Base-by-base conservation (phyloP, 1,140 invertebrate genomes). In the Apis laboriosa region DNA sequence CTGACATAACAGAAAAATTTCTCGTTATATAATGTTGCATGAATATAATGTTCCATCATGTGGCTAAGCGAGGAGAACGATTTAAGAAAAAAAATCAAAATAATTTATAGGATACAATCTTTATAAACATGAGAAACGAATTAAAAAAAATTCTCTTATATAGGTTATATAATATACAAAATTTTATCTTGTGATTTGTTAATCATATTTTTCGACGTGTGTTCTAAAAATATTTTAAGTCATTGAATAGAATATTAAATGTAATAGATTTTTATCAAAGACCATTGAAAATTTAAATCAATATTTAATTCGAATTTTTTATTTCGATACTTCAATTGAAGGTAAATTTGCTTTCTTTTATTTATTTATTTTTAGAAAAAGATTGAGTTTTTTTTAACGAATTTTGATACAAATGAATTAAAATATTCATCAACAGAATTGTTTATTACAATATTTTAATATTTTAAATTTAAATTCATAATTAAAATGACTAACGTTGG, bases 11-110 rank as follows among this genome's bases (percentile, higher is more conserved):
- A 24, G 34, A 53, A 61, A 71, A 71, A 34, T 79, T 79, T 71
- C 76, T 56, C 53, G 53, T 77, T 77, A 58, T 19, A 28, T 67
- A 56, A 77, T 34, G 17, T 66, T 28, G 28, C 63, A 64, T 34
- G 74, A 76, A 8, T 61, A 19, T 58, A 13, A 19, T 76, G 63
- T 77, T 43, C 53, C 63, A 55, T 55, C 63, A 63, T 63, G 63
- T 66, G 28, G 28, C 28, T 63, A 77, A 55, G 61, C 75, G 63
- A 77, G 43, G 28, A 67, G 75, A 55, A 77, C 63, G 13, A 55
- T 77, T 77, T 24, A 8, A 77, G 34, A 66, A 13, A 24, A 51
- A 51, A 66, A 77, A 77, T 77, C 51, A 34, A 66, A 66, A 34
- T 51, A 28, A 76, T 24, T 21, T 49, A 2, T 53, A 53, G 64